Base-by-base conservation (phyloP, 2,113 vertebrate species). In the Talpa occidentalis region DNA sequence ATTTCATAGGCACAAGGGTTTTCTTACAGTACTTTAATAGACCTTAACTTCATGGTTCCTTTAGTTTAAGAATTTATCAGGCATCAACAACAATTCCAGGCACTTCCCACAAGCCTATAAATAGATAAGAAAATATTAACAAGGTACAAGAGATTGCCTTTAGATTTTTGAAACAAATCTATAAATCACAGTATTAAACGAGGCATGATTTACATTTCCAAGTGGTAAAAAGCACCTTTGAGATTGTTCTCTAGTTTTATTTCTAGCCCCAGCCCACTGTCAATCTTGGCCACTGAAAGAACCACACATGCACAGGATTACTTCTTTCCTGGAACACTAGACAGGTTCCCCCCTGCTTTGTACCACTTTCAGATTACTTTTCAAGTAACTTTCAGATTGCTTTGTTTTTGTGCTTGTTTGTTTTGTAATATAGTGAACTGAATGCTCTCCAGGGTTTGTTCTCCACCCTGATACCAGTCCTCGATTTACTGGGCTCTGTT, bases 61-160 rank as follows among this genome's bases (percentile, higher is more conserved):
- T 95, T 89, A 52, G 83, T 73, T 89, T 90, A 93, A 93, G 83
- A 94, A 81, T 93, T 91, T 93, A 83, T 94, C 83, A 89, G 54
- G n/a, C 82, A 91, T 94, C 91, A 89, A 67, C 32, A 93, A 91
- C 30, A 90, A 15, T 88, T 90, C 37, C 54, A 70, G 85, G 47
- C 35, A 70, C 92, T 95, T 95, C 77, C 62, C 88, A 91, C 89
- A 90, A 96, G 66, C 35, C 21, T 84, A 64, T 95, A 93, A 92
- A 92, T 35, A 80, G 64, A 83, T 89, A 94, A 82, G 88, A 77
- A 92, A 93, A 88, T 92, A 81, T 92, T 93, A 94, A 77, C 72
- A 93, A 91, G 62, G 37, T 64, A 84, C 28, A 94, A 44, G 64
- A 83, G 32, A 82, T 49, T 93, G 21, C 40, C 11, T 44, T 92